Percentiles rank a stretch among this genome's conserved stretches.
Evolutionary conservation across 2,113 vertebrate species (phyloP).

Genomic region (Himantopus leucocephalus): DNA sequence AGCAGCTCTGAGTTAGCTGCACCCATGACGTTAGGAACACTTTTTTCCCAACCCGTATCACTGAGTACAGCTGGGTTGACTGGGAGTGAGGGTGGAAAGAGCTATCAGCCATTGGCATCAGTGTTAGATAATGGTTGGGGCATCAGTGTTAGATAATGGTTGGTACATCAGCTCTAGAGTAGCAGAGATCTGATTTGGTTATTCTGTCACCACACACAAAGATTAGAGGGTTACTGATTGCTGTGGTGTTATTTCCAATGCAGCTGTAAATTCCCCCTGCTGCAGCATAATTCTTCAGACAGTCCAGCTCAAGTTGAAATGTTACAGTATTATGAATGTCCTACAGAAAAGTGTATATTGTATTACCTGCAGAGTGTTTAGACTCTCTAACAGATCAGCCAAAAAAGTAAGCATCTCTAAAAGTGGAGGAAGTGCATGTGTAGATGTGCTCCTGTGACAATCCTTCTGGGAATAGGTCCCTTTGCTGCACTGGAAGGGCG

Average conservation of each 20-base stretch:
- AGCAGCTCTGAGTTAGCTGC: not conserved
- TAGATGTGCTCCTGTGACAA: not conserved
- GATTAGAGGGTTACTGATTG: not conserved
- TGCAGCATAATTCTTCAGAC: not conserved
- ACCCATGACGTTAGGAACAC: not conserved
- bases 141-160: not conserved
- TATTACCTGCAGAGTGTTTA: not conserved
- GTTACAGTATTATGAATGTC: not conserved
- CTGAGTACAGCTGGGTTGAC: not conserved
- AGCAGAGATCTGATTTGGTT: not conserved
- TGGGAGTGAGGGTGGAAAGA: not conserved
- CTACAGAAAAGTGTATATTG: not conserved
- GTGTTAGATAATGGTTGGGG: not conserved
- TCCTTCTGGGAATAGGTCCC: not conserved
- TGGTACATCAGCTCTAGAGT: not conserved
- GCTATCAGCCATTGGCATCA: accelerated
- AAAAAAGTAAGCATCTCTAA: not conserved
- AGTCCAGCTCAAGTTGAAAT: not conserved
- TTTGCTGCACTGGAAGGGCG: not conserved
- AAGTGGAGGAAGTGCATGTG: not conserved
- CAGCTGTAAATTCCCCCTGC: not conserved
- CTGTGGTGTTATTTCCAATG: not conserved
- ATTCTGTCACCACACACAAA: not conserved
- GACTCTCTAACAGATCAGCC: not conserved
- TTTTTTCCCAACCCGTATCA: not conserved